A percentile compares a stretch with the other conserved stretches of the same genome.
These are phyloP conservation scores for Sipha flava DNA, from an alignment of 1,140 invertebrate species.

Conservation along the genomic window DNA sequence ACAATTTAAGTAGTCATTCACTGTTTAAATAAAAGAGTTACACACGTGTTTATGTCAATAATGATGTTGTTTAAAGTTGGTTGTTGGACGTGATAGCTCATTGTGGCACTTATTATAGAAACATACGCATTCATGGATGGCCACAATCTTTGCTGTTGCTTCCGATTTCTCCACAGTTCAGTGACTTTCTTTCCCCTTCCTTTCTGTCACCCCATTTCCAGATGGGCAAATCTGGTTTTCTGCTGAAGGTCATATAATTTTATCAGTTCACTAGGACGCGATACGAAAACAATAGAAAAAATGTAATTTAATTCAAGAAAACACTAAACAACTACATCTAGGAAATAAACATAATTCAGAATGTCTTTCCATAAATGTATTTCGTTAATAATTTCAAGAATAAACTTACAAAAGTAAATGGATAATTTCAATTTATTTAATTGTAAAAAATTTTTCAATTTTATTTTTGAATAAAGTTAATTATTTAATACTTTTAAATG, in stretches of 20 bases:
- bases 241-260: conserved; percentile 5
- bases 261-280: conserved; percentile 14
- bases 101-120: not conserved
- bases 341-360: too few relatives aligned
- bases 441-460: too few relatives aligned
- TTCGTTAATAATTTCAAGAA: too few relatives aligned
- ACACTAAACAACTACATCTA: not conserved
- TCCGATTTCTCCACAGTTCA: conserved; percentile 28
- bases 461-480: too few relatives aligned
- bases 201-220: not conserved
- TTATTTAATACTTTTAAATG: too few relatives aligned
- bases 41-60: not conserved
- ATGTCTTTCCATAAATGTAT: too few relatives aligned
- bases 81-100: not conserved
- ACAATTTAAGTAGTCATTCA: not conserved
- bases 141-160: not conserved
- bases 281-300: not conserved
- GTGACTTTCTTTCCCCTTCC: conserved; percentile 18
- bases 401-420: too few relatives aligned
- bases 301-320: not conserved
- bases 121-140: not conserved
- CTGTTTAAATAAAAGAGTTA: not conserved
- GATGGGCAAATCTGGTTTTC: conserved; percentile 12
- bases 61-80: not conserved
- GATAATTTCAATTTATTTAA: too few relatives aligned